These are phyloP conservation scores for Hiodon tergisus DNA, from an alignment of 2,113 vertebrate genomes.

Conservation along the genomic window DNA sequence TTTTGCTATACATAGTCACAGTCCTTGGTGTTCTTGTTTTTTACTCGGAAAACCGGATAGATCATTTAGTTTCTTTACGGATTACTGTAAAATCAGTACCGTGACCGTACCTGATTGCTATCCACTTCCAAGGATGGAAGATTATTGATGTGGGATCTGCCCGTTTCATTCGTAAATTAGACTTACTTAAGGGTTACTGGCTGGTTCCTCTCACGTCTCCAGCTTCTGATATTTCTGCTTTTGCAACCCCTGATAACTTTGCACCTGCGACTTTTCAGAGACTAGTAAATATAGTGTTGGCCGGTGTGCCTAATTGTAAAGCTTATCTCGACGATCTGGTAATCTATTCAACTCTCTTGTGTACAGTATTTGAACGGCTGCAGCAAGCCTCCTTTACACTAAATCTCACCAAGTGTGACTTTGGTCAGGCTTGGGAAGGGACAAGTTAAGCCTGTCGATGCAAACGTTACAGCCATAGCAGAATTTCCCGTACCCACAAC, in stretches of 20 bases:
- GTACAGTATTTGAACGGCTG: too few species aligned
- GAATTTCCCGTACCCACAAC: neutral
- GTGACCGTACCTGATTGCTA: neutral
- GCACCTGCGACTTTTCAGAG: too few species aligned
- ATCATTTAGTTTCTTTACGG: conserved; percentile 6
- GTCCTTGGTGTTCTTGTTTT: conserved; percentile 8
- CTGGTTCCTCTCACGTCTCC: neutral
- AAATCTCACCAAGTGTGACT: too few species aligned
- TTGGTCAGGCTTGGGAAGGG: neutral
- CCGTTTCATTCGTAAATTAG: neutral
- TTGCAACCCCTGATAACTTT: too few species aligned
- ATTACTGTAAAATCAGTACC: conserved; percentile 1
- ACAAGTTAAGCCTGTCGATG: too few species aligned
- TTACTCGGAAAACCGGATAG: neutral
- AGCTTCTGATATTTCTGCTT: too few species aligned
- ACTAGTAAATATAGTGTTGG: too few species aligned
- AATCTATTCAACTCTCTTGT: too few species aligned
- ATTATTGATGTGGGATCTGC: neutral
- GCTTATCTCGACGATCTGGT: too few species aligned
- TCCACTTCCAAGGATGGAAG: neutral
- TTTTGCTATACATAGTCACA: neutral
- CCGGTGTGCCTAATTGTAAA: too few species aligned
- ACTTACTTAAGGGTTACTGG: neutral
- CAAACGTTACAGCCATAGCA: too few species aligned
- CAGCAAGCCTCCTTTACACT: too few species aligned